Evolutionary conservation across 2,888 invertebrate genomes (phyloP), one percentile per base, ranked within the genome.

Genomic region (Drosophila paramelanica): DNA sequence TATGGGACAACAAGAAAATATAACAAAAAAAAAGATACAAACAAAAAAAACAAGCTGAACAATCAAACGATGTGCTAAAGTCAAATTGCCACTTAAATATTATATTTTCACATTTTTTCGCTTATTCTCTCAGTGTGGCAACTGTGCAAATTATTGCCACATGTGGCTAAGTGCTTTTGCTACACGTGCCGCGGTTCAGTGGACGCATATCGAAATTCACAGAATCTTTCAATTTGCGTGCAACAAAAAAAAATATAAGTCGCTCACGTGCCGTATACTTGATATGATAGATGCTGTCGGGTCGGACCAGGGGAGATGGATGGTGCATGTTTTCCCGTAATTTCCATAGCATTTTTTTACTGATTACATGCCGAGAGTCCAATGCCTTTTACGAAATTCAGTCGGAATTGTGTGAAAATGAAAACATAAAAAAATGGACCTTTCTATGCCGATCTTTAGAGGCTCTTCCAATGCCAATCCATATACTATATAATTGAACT

Each of bases 41-140:
- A 7, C n/a, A n/a, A 2, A 20, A 49, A 53, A 41, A 27, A 36
- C 60, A 65, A 73, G 56, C 69, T 79, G 66, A 53, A 52, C 76
- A 79, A 81, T 79, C 71, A 84, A 79, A 70, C 57, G 46, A 81
- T 73, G 67, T 72, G 65, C 27, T 55, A 8, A 55, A 39, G 43
- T 46, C 65, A 72, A 69, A 64, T 53, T 67, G 59, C 42, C 69
- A 52, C 6, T 64, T 66, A 1, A n/a, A 59, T 51, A 13, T 20
- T 25, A 23, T 58, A 49, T 59, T 51, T 11, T 23, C 20, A 36
- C 46, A 64, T 60, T 23, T 11, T 25, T 39, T 10, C 2, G 10
- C 31, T 31, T 10, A 10, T 31, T 31, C 10, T 8, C 31, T 31
- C 31, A 31, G 3, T 45, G 43, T 20, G 11, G 52, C 72, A 77